A percentile compares a stretch with the other conserved stretches of the same genome.
Conservation (phyloP, 2,113 vertebrate genomes). For the Seriola quinqueradiata region DNA sequence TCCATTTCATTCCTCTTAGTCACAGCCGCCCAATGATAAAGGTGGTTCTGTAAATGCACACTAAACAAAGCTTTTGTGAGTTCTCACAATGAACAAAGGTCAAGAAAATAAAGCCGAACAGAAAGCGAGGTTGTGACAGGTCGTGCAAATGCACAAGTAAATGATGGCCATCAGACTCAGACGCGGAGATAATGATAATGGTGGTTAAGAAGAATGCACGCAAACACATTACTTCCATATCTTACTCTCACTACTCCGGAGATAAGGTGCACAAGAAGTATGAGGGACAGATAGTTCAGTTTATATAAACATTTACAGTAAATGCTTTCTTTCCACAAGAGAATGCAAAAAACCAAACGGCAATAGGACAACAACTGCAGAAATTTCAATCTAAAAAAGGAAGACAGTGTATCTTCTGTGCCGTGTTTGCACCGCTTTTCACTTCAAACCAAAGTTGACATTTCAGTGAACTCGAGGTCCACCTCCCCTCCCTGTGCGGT, state of each 20-base stretch:
- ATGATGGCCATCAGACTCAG: slow-evolving; percentile 42
- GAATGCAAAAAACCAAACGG: slow-evolving; percentile 27
- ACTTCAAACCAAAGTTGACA: slow-evolving; percentile 72
- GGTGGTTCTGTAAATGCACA: slow-evolving; percentile 26
- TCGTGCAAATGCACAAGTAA: slow-evolving; percentile 37
- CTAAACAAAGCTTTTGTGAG: slow-evolving; percentile 36
- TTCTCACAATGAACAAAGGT: slow-evolving; percentile 51
- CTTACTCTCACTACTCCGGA: slow-evolving; percentile 47
- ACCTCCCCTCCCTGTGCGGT: slow-evolving; percentile 62
- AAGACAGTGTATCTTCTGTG: slow-evolving; percentile 57
- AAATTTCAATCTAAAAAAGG: slow-evolving; percentile 23
- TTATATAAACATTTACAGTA: slow-evolving; percentile 70
- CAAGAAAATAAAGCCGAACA: slow-evolving; percentile 56
- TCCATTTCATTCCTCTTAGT: slow-evolving; percentile 71
- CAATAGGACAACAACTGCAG: slow-evolving; percentile 17
- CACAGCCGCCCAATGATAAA: slow-evolving; percentile 54
- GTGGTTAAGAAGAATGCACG: slow-evolving; percentile 70
- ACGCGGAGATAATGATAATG: slow-evolving; percentile 67
- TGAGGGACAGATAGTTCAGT: slow-evolving; percentile 52
- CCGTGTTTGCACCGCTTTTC: slow-evolving; percentile 53
- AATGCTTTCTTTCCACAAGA: slow-evolving; percentile 49
- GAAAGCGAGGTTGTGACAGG: slow-evolving; percentile 16
- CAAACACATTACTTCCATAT: slow-evolving; percentile 71
- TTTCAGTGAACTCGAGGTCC: slow-evolving; percentile 73
- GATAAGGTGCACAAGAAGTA: slow-evolving; percentile 68